Conservation (phyloP, 2,888 invertebrate species). For the Drosophila borborema region DNA sequence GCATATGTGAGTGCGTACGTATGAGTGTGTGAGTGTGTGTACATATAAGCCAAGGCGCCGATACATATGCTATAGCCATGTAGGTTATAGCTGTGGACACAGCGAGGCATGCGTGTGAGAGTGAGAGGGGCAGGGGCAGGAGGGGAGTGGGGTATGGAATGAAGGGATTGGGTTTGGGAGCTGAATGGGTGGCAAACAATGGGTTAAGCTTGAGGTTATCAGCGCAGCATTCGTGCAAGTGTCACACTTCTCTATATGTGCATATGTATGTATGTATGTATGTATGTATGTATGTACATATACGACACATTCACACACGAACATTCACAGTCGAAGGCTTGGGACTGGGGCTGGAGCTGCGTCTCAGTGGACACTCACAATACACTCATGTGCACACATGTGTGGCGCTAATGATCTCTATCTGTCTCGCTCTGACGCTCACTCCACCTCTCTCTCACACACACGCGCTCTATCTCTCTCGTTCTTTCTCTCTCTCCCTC, state of each 20-base stretch:
- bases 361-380: constrained; percentile 60
- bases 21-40: constrained; percentile 21
- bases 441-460: constrained; percentile 30
- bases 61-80: constrained; percentile 69
- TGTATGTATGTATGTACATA: not conserved
- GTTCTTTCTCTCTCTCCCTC: constrained; percentile 34
- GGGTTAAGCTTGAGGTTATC: constrained; percentile 62
- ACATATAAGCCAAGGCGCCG: constrained; percentile 66
- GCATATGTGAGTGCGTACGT: constrained; percentile 32
- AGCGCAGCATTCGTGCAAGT: constrained; percentile 31
- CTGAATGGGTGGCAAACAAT: constrained; percentile 25
- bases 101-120: constrained; percentile 40
- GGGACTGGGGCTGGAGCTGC: constrained; percentile 14
- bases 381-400: constrained; percentile 27
- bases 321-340: constrained; percentile 7
- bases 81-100: constrained; percentile 39
- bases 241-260: constrained; percentile 23
- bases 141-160: too few relatives aligned
- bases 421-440: constrained; percentile 41
- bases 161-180: not conserved
- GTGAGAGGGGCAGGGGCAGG: not conserved
- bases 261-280: not conserved
- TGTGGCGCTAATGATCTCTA: constrained; percentile 53
- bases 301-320: constrained; percentile 6
- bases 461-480: constrained; percentile 7